Evolutionary conservation across 1,140 invertebrate genomes (phyloP).

Genomic region (Phthorimaea operculella): DNA sequence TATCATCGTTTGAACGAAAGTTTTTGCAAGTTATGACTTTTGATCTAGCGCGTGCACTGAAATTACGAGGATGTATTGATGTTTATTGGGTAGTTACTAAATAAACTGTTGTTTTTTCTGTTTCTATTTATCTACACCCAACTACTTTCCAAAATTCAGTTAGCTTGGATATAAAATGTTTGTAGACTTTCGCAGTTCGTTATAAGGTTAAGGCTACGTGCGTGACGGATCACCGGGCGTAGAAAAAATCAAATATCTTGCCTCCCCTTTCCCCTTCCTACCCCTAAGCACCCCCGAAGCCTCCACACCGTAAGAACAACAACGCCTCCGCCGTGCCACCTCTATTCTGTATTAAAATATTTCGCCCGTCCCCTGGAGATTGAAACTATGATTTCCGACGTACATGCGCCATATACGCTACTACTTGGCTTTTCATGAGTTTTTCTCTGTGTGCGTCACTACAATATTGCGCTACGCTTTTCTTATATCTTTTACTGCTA

Average conservation of each 20-base stretch:
- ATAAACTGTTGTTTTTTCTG: too few species aligned
- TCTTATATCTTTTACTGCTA: not conserved
- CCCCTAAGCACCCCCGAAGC: not conserved
- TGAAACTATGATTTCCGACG: constrained; percentile 18
- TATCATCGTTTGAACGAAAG: too few species aligned
- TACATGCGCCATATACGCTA: constrained; percentile 3
- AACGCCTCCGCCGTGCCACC: constrained; percentile 9
- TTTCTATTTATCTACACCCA: too few species aligned
- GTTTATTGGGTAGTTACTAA: too few species aligned
- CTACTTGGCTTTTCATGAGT: constrained; percentile 14
- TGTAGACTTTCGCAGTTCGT: not conserved
- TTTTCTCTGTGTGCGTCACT: not conserved
- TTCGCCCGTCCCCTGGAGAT: constrained; percentile 23
- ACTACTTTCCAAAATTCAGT: too few species aligned
- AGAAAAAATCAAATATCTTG: constrained; percentile 42
- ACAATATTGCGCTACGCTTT: not conserved
- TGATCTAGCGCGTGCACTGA: too few species aligned
- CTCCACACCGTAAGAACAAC: constrained; percentile 13
- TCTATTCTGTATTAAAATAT: constrained; percentile 45
- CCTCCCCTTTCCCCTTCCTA: constrained; percentile 10
- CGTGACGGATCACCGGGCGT: constrained; percentile 36
- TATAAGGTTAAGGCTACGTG: constrained; percentile 17
- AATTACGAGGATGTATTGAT: too few species aligned
- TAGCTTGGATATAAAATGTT: too few species aligned
- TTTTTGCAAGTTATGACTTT: too few species aligned